Percentiles rank a stretch among this genome's conserved stretches.
Conservation (phyloP, 2,888 invertebrate genomes). For the Heteropelma amictum region DNA sequence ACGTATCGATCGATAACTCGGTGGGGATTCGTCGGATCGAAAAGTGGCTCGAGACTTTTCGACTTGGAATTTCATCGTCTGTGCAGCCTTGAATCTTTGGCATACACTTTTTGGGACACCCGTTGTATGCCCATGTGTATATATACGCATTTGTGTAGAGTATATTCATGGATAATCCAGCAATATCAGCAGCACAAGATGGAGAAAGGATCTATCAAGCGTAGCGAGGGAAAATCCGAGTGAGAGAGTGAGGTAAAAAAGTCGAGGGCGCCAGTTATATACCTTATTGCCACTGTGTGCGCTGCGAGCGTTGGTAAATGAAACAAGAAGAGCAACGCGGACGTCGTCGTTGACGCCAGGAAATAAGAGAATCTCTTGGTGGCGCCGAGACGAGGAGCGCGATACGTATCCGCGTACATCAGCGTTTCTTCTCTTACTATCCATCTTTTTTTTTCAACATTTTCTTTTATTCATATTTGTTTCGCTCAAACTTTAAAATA, state of each 20-base stretch:
- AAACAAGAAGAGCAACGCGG: conserved; percentile 26
- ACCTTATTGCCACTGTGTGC: conserved; percentile 21
- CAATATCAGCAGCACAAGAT: conserved; percentile 29
- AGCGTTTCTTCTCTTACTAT: neutral
- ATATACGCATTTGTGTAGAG: no score
- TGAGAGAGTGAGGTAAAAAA: conserved; percentile 16
- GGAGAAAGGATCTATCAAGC: conserved; percentile 57
- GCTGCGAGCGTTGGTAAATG: no score
- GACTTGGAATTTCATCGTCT: no score
- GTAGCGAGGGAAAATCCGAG: conserved; percentile 10
- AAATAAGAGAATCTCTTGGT: conserved; percentile 53
- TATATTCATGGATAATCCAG: conserved; percentile 40
- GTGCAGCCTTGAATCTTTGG: no score
- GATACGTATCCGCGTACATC: conserved; percentile 36
- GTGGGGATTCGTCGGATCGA: no score
- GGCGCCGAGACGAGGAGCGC: conserved; percentile 45
- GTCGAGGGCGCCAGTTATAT: conserved; percentile 37
- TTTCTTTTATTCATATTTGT: conserved; percentile 1
- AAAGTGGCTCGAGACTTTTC: no score
- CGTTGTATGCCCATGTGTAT: no score
- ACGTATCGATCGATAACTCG: no score
- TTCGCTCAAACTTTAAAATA: neutral
- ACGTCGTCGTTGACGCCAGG: conserved; percentile 43
- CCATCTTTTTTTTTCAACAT: neutral
- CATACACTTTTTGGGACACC: no score